Percentiles rank a stretch among this genome's conserved stretches.
Conservation (phyloP, 2,888 invertebrate genomes). For the Athalia rosae region DNA sequence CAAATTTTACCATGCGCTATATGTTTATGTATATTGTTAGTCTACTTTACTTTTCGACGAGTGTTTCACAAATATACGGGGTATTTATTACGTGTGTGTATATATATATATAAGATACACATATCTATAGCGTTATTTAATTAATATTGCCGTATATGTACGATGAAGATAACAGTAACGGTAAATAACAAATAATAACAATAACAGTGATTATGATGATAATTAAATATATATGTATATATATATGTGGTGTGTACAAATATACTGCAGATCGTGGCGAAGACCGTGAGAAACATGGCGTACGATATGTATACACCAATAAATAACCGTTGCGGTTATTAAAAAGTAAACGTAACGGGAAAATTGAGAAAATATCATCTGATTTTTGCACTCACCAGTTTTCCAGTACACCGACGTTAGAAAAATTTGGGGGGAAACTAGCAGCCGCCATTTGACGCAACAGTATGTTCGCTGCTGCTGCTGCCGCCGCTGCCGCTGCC, state of each 20-base stretch:
- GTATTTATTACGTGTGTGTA: neutral
- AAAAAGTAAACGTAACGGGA: neutral
- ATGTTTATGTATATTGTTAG: conserved; percentile 42
- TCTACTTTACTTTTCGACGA: conserved; percentile 49
- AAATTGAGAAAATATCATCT: no score
- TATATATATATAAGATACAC: neutral
- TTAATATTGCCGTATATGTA: no score
- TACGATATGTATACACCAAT: neutral
- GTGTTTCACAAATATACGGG: conserved; percentile 22
- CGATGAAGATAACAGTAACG: neutral
- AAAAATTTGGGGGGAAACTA: conserved; percentile 70
- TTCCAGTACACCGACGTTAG: conserved; percentile 70
- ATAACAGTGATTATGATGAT: no score
- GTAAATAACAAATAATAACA: neutral
- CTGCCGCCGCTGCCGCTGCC: no score
- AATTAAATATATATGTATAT: neutral
- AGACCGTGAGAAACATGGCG: conserved; percentile 4
- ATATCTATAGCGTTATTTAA: neutral
- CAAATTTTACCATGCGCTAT: conserved; percentile 51
- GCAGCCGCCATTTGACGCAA: conserved; percentile 70
- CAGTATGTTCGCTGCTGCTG: conserved; percentile 55
- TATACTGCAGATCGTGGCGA: conserved; percentile 12
- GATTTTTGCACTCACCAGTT: conserved; percentile 67
- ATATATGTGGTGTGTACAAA: neutral
- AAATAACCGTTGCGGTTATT: neutral